Conservation (phyloP, 2,888 invertebrate genomes). For the Drosophila seclusa region DNA sequence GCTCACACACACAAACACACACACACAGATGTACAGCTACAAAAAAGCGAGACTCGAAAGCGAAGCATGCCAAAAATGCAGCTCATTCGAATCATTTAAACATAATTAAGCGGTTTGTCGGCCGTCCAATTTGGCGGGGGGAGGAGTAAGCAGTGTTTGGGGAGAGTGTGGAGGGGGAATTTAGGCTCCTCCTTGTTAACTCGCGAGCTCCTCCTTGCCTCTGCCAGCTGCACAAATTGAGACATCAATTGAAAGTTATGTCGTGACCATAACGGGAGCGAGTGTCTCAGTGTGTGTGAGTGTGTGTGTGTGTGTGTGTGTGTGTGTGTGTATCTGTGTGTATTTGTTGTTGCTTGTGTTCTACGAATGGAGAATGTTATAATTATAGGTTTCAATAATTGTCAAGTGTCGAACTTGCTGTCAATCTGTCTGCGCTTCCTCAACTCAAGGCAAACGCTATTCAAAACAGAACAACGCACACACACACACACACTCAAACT, state of each 20-base stretch:
- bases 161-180: conserved; percentile 3
- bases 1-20: conserved; percentile 24
- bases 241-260: conserved; percentile 76
- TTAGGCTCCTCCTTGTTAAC: conserved; percentile 3
- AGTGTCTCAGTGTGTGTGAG: conserved; percentile 3
- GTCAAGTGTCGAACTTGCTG: conserved; percentile 49
- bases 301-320: not conserved
- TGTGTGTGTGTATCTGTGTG: conserved; percentile 2
- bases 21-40: not conserved
- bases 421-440: conserved; percentile 53
- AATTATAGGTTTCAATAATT: conserved; percentile 74
- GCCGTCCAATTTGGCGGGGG: conserved; percentile 6
- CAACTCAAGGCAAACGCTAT: conserved; percentile 44
- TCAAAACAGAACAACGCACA: not conserved
- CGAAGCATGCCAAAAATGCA: conserved; percentile 69
- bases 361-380: conserved; percentile 52
- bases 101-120: conserved; percentile 69
- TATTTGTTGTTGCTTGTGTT: conserved; percentile 7
- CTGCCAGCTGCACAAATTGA: conserved; percentile 58
- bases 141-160: not conserved
- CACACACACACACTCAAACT: not conserved
- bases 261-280: conserved; percentile 55
- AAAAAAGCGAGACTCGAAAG: conserved; percentile 21
- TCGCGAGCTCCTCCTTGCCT: conserved; percentile 6
- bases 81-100: conserved; percentile 70